phyloP scores from a whole-genome alignment of 2,797 vertebrate species.

The Chelmon rostratus region DNA sequence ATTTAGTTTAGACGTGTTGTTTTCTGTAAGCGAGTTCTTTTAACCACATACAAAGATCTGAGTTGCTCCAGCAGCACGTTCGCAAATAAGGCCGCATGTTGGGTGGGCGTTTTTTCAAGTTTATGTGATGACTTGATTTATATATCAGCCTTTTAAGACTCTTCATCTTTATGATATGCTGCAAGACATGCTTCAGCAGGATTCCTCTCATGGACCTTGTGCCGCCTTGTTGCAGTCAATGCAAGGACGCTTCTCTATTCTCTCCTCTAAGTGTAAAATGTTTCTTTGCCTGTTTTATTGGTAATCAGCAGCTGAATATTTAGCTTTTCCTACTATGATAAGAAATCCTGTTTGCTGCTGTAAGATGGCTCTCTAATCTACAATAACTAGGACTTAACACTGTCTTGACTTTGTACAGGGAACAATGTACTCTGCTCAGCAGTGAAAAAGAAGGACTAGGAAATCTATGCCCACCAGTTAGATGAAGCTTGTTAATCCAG shows the following conservation, averaged over 20 bases:
- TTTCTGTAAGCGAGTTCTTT: slow-evolving; percentile 26
- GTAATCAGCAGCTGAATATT: not conserved
- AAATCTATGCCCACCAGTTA: slow-evolving; percentile 1
- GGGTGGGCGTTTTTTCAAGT: slow-evolving; percentile 6
- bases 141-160: not conserved
- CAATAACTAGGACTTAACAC: slow-evolving; percentile 1
- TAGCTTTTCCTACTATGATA: not conserved
- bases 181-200: not conserved
- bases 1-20: slow-evolving; percentile 20
- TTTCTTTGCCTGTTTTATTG: slow-evolving; percentile 3
- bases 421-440: slow-evolving; percentile 4
- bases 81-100: not conserved
- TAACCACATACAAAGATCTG: slow-evolving; percentile 27
- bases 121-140: slow-evolving; percentile 17
- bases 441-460: not conserved
- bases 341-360: not conserved
- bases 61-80: slow-evolving; percentile 23
- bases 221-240: not conserved
- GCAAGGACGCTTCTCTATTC: not conserved
- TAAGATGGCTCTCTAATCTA: not conserved
- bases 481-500: not conserved
- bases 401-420: not conserved
- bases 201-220: not conserved
- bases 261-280: not conserved
- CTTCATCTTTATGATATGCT: not conserved